Conservation (phyloP, 2,797 vertebrate species). For the Brachyalestes nurse region DNA sequence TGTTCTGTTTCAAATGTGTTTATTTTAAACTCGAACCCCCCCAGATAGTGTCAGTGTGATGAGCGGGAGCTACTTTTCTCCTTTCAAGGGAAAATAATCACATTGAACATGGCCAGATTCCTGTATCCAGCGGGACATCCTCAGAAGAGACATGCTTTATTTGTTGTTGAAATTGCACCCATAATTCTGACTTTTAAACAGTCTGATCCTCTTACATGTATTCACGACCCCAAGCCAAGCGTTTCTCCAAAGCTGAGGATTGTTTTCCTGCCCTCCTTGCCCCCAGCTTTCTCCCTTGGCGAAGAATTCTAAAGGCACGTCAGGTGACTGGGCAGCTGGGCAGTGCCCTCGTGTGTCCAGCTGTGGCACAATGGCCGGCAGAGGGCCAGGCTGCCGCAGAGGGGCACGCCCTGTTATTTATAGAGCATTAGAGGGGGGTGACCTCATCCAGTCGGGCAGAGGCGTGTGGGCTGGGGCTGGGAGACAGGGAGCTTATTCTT, state of each 20-base stretch:
- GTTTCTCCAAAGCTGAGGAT: constrained; percentile 6
- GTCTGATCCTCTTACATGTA: not conserved
- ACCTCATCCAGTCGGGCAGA: constrained; percentile 56
- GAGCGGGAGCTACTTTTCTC: constrained; percentile 10
- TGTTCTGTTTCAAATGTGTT: constrained; percentile 42
- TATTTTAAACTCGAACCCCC: constrained; percentile 27
- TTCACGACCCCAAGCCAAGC: not conserved
- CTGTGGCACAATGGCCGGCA: constrained; percentile 64
- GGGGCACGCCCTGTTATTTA: constrained; percentile 66
- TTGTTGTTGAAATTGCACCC: not conserved
- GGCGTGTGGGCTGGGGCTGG: constrained; percentile 38
- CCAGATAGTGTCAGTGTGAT: constrained; percentile 18
- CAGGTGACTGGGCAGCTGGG: constrained; percentile 61
- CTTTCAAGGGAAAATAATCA: constrained; percentile 4
- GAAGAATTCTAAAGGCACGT: constrained; percentile 31
- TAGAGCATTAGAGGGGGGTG: constrained; percentile 69
- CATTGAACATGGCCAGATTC: not conserved
- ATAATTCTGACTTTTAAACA: not conserved
- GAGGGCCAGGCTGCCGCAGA: constrained; percentile 55
- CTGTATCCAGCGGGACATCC: not conserved
- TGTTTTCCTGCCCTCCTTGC: not conserved
- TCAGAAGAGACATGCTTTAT: not conserved
- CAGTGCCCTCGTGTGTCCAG: constrained; percentile 64
- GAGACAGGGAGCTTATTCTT: constrained; percentile 74
- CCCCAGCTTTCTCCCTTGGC: constrained; percentile 4